A percentile compares a stretch with the other conserved stretches of the same genome.
Conservation (phyloP, 2,113 vertebrate species). For the Lophius piscatorius region DNA sequence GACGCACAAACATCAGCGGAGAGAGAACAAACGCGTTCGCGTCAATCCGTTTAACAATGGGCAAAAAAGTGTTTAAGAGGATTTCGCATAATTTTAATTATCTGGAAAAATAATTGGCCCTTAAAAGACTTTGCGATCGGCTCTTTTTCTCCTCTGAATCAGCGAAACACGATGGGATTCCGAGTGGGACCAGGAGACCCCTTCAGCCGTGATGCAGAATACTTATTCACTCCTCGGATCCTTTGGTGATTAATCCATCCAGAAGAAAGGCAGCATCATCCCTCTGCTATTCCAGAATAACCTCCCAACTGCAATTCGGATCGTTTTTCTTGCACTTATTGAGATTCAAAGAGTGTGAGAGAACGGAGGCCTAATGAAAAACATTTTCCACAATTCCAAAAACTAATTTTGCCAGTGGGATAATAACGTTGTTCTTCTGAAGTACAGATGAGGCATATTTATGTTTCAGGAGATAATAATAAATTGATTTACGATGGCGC, state of each 20-base stretch:
- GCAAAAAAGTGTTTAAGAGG: not conserved
- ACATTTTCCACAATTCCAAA: not conserved
- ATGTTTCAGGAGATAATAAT: constrained; percentile 14
- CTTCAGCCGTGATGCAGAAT: constrained; percentile 38
- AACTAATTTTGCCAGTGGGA: not conserved
- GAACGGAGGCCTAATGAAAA: not conserved
- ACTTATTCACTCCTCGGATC: constrained; percentile 38
- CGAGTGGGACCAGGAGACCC: constrained; percentile 31
- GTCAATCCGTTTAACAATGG: not conserved
- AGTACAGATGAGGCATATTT: constrained; percentile 10
- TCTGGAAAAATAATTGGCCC: constrained; percentile 24
- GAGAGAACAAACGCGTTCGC: not conserved
- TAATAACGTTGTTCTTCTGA: constrained; percentile 19
- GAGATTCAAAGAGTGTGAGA: not conserved
- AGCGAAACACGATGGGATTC: constrained; percentile 59
- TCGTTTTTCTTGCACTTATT: constrained; percentile 31
- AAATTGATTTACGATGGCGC: constrained; percentile 32
- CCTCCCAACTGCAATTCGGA: not conserved
- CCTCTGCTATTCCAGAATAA: constrained; percentile 9
- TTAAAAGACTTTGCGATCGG: constrained; percentile 5
- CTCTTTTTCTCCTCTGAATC: constrained; percentile 46
- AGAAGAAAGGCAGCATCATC: constrained; percentile 41
- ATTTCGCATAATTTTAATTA: constrained; percentile 23
- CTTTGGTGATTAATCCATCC: constrained; percentile 48
- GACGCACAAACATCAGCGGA: not conserved